Evolutionary conservation across 2,113 vertebrate species (phyloP), one percentile per base, ranked within the genome.

Genomic region (human (Homo sapiens)): DNA sequence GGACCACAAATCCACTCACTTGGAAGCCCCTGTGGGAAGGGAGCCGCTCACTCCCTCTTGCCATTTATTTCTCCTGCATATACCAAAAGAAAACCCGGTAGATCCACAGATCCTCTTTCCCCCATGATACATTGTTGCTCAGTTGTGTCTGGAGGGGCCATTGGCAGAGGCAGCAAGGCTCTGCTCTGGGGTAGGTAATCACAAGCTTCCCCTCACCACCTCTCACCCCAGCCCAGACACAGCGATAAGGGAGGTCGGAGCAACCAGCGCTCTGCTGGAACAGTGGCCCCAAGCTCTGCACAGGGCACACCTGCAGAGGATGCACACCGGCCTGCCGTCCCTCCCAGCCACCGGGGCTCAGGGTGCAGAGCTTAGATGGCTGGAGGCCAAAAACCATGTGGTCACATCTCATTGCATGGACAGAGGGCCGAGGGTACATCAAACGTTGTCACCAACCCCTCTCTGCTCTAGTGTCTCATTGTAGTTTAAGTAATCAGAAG

Each of bases 1-100:
- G 3, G 8, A 23, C 68, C 8, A 1, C 25, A 14, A 0, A 20
- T 4, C 57, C n/a, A 66, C 35, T 12, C 1, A 5, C 1, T 23
- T 18, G n/a, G 16, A 40, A 22, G n/a, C 3, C 35, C 57, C 1
- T 3, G 7, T 17, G 48, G 35, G 8, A 8, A 4, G 13, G 45
- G 8, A 32, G 12, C n/a, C 5, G 1, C 30, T 38, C 55, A 16
- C 23, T 27, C 27, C 20, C 11, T 25, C 4, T 20, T 22, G 11
- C 38, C 35, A 0, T 45, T 12, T 25, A 13, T 22, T 55, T 45
- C 50, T 75, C 55, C 40, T 85, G 22, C 27, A 32, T 18, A 3
- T 6, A 6, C 2, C 14, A 30, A 23, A 9, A 27, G 10, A 57
- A 38, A 61, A 20, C 25, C 43, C 17, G 0, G 45, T 45, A 8